Evolutionary conservation across 1,140 invertebrate genomes (phyloP).

Genomic region (Propsilocerus akamusi): DNA sequence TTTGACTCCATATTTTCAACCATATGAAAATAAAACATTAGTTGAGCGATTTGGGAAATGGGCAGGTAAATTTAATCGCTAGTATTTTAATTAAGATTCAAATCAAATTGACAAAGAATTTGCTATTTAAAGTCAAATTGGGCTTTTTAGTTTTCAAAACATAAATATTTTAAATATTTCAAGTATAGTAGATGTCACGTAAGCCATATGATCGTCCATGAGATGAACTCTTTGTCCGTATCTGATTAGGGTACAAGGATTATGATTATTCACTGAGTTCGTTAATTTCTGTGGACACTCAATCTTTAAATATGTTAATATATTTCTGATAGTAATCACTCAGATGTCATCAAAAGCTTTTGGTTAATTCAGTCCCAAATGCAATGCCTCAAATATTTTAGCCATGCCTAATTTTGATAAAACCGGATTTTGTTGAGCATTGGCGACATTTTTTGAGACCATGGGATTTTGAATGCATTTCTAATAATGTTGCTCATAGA

Average conservation of each 20-base stretch:
- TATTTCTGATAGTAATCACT: no score
- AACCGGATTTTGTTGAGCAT: no score
- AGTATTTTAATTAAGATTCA: slow-evolving; percentile 4
- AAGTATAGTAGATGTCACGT: slow-evolving; percentile 7
- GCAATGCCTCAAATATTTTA: no score
- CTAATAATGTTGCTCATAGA: no score
- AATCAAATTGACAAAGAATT: slow-evolving; percentile 7
- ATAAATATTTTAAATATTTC: slow-evolving; percentile 8
- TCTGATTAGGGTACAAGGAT: slow-evolving; percentile 7
- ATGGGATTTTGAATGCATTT: no score
- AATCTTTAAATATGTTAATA: no score
- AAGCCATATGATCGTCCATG: slow-evolving; percentile 8
- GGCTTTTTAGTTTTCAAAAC: slow-evolving; percentile 10
- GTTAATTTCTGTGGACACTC: no score
- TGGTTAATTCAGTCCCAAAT: no score
- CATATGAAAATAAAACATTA: slow-evolving; percentile 28
- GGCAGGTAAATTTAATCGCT: slow-evolving; percentile 32
- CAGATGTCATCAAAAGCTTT: no score
- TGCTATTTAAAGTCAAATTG: slow-evolving; percentile 8
- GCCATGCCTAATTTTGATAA: no score
- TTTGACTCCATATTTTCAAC: slow-evolving; percentile 33
- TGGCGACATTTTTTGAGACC: no score
- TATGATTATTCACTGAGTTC: no score
- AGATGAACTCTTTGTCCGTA: slow-evolving; percentile 8
- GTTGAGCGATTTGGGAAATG: slow-evolving; percentile 32